phyloP scores from a whole-genome alignment of 1,140 invertebrate species.

The Hirudo medicinalis region DNA sequence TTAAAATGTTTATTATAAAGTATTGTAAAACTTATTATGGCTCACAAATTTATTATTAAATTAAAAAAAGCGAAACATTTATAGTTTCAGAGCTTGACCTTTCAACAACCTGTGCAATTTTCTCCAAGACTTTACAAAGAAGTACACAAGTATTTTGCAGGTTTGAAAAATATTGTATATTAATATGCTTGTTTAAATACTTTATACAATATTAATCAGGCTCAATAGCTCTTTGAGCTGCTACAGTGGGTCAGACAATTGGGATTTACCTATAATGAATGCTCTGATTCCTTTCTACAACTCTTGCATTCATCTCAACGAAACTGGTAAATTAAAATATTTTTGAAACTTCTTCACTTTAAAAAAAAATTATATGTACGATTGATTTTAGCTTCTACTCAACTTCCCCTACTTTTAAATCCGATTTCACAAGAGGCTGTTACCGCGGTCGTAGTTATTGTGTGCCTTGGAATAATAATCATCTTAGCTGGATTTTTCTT shows the following conservation, averaged over 20 bases:
- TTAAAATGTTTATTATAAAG: too few species aligned
- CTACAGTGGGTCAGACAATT: not conserved
- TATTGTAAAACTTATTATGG: too few species aligned
- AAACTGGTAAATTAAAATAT: not conserved
- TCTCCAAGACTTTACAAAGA: not conserved
- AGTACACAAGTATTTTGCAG: not conserved
- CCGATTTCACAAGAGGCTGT: slow-evolving; percentile 4
- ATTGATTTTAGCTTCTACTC: not conserved
- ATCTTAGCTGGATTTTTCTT: slow-evolving; percentile 18
- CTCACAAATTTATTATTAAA: too few species aligned
- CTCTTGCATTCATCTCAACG: not conserved
- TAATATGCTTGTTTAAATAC: not conserved
- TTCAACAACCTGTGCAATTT: not conserved
- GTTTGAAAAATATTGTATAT: not conserved
- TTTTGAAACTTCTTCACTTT: not conserved
- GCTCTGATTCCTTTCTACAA: not conserved
- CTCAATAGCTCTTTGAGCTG: not conserved
- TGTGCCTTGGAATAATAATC: slow-evolving; percentile 2
- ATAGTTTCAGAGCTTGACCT: not conserved
- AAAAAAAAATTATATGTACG: not conserved
- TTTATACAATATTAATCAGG: not conserved
- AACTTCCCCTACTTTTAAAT: slow-evolving; percentile 13
- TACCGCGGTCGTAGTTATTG: slow-evolving; percentile 13
- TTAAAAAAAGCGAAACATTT: too few species aligned
- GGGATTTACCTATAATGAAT: not conserved